Percentiles rank a stretch among this genome's conserved stretches.
Evolutionary conservation across 1,140 invertebrate species (phyloP).

Genomic region (Lordiphosa stackelbergi): DNA sequence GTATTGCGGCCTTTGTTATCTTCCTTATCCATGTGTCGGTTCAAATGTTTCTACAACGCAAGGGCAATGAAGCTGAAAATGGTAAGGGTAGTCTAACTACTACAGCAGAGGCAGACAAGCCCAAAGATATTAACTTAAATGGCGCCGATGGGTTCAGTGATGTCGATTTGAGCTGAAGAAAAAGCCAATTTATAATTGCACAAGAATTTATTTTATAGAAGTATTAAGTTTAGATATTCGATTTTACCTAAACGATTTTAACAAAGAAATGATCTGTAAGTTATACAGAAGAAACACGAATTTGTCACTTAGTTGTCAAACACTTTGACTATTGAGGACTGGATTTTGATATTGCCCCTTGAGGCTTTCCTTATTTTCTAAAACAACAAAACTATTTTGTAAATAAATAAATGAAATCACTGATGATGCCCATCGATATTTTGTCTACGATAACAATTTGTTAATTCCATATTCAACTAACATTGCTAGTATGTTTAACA

Average conservation of each 20-base stretch:
- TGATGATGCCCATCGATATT: slow-evolving; percentile 1
- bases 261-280: too few species aligned
- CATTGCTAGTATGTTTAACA: too few species aligned
- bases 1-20: slow-evolving; percentile 82
- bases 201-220: slow-evolving; percentile 12
- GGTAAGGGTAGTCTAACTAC: slow-evolving; percentile 61
- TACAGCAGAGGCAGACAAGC: slow-evolving; percentile 20
- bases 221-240: slow-evolving; percentile 10
- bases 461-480: not conserved
- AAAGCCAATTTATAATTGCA: not conserved
- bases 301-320: not conserved
- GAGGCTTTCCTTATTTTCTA: not conserved
- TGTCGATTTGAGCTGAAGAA: slow-evolving; percentile 60
- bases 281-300: too few species aligned
- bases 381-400: not conserved
- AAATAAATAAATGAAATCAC: slow-evolving; percentile 14
- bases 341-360: not conserved
- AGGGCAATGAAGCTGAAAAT: slow-evolving; percentile 44
- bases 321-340: too few species aligned
- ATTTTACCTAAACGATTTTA: not conserved
- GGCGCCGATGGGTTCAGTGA: slow-evolving; percentile 58
- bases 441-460: slow-evolving; percentile 8
- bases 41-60: slow-evolving; percentile 77
- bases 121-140: slow-evolving; percentile 25
- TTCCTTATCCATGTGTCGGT: slow-evolving; percentile 81